These are phyloP conservation scores for Poeciliopsis gracilis DNA, from an alignment of 2,797 vertebrate genomes.

Conservation along the genomic window DNA sequence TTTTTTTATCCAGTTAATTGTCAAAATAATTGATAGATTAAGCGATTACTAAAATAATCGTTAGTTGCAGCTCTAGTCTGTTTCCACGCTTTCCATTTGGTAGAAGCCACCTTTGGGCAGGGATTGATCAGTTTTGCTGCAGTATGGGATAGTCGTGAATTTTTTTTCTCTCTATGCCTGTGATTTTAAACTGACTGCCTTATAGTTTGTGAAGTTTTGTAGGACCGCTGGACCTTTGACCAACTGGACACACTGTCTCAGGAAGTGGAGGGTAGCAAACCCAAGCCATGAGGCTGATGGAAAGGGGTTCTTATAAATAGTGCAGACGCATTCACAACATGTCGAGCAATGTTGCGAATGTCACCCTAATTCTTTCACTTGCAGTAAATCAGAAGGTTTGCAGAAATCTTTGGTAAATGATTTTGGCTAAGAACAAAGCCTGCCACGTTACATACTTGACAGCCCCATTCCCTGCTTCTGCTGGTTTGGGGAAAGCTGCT, in stretches of 20 bases:
- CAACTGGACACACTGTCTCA: constrained; percentile 98
- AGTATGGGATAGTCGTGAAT: constrained; percentile 78
- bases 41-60: too few species aligned
- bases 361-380: constrained; percentile 11
- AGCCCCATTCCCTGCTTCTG: constrained; percentile 81
- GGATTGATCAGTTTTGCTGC: constrained; percentile 85
- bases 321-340: constrained; percentile 17
- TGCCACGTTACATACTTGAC: constrained; percentile 9
- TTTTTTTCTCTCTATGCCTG: constrained; percentile 75
- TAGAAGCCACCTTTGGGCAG: constrained; percentile 56
- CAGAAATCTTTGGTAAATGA: constrained; percentile 11
- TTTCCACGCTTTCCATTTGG: constrained; percentile 2
- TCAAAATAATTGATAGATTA: too few species aligned
- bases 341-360: constrained; percentile 22
- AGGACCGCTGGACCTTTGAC: constrained; percentile 99
- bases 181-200: constrained; percentile 81
- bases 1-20: too few species aligned
- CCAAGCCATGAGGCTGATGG: constrained; percentile 72
- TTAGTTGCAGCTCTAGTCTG: constrained; percentile 2
- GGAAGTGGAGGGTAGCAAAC: constrained; percentile 86
- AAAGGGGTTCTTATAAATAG: constrained; percentile 51
- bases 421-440: constrained; percentile 26
- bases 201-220: constrained; percentile 91
- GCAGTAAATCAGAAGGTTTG: constrained; percentile 8
- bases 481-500: constrained; percentile 87